These are phyloP conservation scores for Monochamus alternatus DNA, from an alignment of 2,888 invertebrate genomes.

Conservation along the genomic window DNA sequence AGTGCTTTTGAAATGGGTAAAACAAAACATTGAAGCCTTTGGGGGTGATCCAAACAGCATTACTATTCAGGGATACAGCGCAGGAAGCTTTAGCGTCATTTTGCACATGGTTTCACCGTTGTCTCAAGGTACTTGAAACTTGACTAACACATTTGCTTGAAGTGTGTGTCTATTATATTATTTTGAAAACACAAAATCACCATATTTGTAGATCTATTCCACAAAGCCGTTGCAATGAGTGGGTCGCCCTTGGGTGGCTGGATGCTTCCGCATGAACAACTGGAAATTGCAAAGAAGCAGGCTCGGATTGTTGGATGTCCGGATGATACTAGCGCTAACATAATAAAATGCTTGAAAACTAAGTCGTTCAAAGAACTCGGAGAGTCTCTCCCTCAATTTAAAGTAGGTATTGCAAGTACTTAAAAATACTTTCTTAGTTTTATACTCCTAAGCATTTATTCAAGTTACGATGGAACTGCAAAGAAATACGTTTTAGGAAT, in stretches of 20 bases:
- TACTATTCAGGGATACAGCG: slow-evolving; percentile 77
- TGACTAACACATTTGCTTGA: too few relatives aligned
- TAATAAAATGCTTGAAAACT: slow-evolving; percentile 76
- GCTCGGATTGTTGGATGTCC: slow-evolving; percentile 77
- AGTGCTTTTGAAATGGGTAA: slow-evolving; percentile 78
- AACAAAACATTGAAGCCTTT: slow-evolving; percentile 78
- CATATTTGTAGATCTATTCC: slow-evolving; percentile 74
- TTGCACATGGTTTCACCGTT: slow-evolving; percentile 78
- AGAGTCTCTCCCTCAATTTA: slow-evolving; percentile 71
- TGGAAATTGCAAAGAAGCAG: slow-evolving; percentile 76
- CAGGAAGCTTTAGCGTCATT: slow-evolving; percentile 69
- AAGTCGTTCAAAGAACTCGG: slow-evolving; percentile 72
- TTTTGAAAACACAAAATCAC: too few relatives aligned
- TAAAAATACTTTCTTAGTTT: too few relatives aligned
- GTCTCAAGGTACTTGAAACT: too few relatives aligned
- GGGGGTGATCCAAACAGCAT: slow-evolving; percentile 80
- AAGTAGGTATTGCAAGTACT: slow-evolving; percentile 60
- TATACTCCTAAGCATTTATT: too few relatives aligned
- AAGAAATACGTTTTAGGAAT: slow-evolving; percentile 69
- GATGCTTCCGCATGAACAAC: slow-evolving; percentile 73
- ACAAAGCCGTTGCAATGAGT: slow-evolving; percentile 81
- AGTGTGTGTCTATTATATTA: too few relatives aligned
- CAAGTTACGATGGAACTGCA: slow-evolving; percentile 45
- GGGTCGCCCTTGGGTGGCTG: slow-evolving; percentile 75
- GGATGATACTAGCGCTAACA: slow-evolving; percentile 72